Percentiles rank a stretch among this genome's conserved stretches.
Conservation (phyloP, 2,888 invertebrate genomes). For the Papilio gigon region DNA sequence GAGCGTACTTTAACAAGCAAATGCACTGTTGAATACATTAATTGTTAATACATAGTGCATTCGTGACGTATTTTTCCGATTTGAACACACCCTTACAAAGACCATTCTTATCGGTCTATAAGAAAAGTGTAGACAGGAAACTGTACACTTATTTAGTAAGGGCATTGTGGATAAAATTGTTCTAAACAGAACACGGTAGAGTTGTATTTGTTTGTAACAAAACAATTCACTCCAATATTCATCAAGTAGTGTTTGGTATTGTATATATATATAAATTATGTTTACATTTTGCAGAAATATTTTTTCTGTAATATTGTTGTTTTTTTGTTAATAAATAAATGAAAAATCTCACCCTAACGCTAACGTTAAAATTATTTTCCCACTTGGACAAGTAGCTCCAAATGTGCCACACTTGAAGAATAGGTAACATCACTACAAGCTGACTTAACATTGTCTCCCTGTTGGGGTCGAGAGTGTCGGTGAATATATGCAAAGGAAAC, state of each 20-base stretch:
- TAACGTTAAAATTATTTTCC: constrained; percentile 62
- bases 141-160: neutral
- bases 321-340: neutral
- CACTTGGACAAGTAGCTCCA: constrained; percentile 69
- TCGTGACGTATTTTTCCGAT: neutral
- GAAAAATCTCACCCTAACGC: constrained; percentile 58
- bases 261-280: too few species aligned
- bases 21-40: constrained; percentile 59
- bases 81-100: neutral
- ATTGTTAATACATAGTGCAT: neutral
- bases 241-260: too few species aligned
- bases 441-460: constrained; percentile 61
- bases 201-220: too few species aligned
- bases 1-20: constrained; percentile 58
- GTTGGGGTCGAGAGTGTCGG: constrained; percentile 65
- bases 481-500: constrained; percentile 71
- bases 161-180: too few species aligned
- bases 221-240: too few species aligned
- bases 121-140: neutral
- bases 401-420: constrained; percentile 74
- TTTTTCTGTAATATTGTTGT: too few species aligned
- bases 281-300: too few species aligned
- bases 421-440: constrained; percentile 62
- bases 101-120: neutral
- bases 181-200: too few species aligned